A percentile compares a stretch with the other conserved stretches of the same genome.
phyloP scores from a whole-genome alignment of 2,113 vertebrate genomes.

The Catharus bicknelli region DNA sequence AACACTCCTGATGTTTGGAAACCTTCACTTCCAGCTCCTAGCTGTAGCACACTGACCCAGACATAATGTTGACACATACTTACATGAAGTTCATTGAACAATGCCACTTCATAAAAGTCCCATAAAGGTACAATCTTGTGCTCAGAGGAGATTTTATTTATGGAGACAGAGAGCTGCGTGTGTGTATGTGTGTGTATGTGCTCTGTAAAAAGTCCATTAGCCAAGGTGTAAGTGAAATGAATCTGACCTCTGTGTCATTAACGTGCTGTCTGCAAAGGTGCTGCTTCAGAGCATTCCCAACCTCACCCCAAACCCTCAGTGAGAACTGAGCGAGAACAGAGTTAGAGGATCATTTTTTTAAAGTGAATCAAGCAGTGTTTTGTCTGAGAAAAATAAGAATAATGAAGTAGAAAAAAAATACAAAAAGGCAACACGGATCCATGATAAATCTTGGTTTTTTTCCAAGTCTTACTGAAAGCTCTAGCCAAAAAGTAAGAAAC shows the following conservation, averaged over 20 bases:
- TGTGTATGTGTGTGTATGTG: not conserved
- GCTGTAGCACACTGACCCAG: not conserved
- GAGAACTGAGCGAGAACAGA: slow-evolving; percentile 33
- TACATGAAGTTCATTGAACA: not conserved
- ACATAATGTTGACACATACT: not conserved
- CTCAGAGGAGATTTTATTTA: slow-evolving; percentile 31
- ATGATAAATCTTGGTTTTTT: slow-evolving; percentile 72
- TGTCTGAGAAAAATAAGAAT: slow-evolving; percentile 62
- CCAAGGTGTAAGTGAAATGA: slow-evolving; percentile 67
- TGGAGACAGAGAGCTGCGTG: slow-evolving; percentile 35
- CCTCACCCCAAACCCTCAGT: slow-evolving; percentile 53
- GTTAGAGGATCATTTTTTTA: slow-evolving; percentile 4
- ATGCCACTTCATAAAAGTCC: slow-evolving; percentile 45
- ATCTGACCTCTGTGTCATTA: slow-evolving; percentile 61
- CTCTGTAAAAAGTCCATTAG: slow-evolving; percentile 76
- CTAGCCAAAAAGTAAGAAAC: slow-evolving; percentile 74
- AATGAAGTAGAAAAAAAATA: slow-evolving; percentile 20
- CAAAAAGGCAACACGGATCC: not conserved
- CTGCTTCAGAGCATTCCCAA: slow-evolving; percentile 50
- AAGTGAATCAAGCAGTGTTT: slow-evolving; percentile 62
- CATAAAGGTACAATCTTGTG: slow-evolving; percentile 15
- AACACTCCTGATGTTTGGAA: not conserved
- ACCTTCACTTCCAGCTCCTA: not conserved
- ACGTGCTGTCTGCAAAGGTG: slow-evolving; percentile 61
- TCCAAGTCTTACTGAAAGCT: slow-evolving; percentile 68